Conservation (phyloP, 2,888 invertebrate species). For the Hirtodrosophila duncani region DNA sequence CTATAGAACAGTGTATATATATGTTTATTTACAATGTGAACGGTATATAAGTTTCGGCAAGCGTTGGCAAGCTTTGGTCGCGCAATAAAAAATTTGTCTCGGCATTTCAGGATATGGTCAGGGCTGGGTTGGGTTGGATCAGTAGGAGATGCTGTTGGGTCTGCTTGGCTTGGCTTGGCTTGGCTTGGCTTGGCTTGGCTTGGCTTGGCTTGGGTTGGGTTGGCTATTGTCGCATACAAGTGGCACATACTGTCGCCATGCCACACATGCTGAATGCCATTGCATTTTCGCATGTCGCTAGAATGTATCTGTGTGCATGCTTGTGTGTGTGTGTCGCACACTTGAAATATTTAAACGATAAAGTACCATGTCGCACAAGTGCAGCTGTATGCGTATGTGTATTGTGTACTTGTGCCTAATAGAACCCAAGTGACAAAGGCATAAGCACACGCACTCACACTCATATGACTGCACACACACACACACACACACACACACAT, state of each 20-base stretch:
- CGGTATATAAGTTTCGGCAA: no score
- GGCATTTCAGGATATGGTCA: background rate
- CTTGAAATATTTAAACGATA: slow-evolving; percentile 68
- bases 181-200: slow-evolving; percentile 12
- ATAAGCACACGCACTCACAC: slow-evolving; percentile 28
- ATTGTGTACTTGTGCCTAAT: slow-evolving; percentile 55
- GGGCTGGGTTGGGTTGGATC: background rate
- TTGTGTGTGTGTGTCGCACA: slow-evolving; percentile 36
- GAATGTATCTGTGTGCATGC: slow-evolving; percentile 5
- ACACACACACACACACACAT: slow-evolving; percentile 6
- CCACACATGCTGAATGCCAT: slow-evolving; percentile 50
- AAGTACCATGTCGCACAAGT: slow-evolving; percentile 34
- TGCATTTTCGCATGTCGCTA: slow-evolving; percentile 25
- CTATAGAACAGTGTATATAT: no score
- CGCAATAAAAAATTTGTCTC: slow-evolving; percentile 59
- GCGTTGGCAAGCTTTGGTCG: slow-evolving; percentile 50
- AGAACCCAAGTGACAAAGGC: slow-evolving; percentile 67
- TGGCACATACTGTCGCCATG: slow-evolving; percentile 16
- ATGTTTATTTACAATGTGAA: no score
- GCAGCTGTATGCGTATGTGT: slow-evolving; percentile 5
- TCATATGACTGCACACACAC: no score
- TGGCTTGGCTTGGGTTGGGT: slow-evolving; percentile 12
- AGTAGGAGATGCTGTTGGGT: background rate
- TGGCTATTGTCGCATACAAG: slow-evolving; percentile 61
- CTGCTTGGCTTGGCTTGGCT: background rate